Evolutionary conservation across 2,888 invertebrate species (phyloP).

Genomic region (Oscheius sp.): DNA sequence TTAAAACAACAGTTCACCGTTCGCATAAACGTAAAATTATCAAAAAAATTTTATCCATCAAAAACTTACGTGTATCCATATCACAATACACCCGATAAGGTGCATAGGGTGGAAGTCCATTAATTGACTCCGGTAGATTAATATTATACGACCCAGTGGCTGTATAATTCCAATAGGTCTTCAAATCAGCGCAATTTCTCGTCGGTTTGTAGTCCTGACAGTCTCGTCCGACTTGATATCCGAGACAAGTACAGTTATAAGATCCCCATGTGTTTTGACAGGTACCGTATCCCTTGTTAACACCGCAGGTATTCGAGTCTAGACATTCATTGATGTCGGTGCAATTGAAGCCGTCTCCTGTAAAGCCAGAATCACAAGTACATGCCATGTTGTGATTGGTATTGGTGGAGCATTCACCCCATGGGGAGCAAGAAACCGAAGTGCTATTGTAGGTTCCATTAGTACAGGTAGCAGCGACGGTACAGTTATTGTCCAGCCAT

Average conservation of each 20-base stretch:
- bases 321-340: constrained; percentile 58
- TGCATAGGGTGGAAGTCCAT: no score
- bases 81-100: constrained; percentile 43
- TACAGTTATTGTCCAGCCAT: constrained; percentile 57
- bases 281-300: constrained; percentile 73
- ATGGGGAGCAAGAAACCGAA: constrained; percentile 40
- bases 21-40: no score
- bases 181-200: constrained; percentile 60
- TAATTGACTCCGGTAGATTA: constrained; percentile 24
- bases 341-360: constrained; percentile 52
- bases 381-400: constrained; percentile 36
- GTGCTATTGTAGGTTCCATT: constrained; percentile 55
- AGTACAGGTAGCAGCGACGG: constrained; percentile 46
- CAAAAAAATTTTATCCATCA: no score
- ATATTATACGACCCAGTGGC: constrained; percentile 32
- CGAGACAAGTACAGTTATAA: constrained; percentile 75
- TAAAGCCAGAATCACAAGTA: constrained; percentile 47
- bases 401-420: constrained; percentile 44
- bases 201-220: constrained; percentile 54
- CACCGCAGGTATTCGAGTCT: constrained; percentile 70
- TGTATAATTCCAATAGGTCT: constrained; percentile 44
- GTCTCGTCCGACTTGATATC: constrained; percentile 45
- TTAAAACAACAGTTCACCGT: no score
- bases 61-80: no score
- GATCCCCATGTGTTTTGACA: constrained; percentile 78